Evolutionary conservation across 2,888 invertebrate species (phyloP), one percentile per base, ranked within the genome.

Genomic region (Tuberolachnus salignus): DNA sequence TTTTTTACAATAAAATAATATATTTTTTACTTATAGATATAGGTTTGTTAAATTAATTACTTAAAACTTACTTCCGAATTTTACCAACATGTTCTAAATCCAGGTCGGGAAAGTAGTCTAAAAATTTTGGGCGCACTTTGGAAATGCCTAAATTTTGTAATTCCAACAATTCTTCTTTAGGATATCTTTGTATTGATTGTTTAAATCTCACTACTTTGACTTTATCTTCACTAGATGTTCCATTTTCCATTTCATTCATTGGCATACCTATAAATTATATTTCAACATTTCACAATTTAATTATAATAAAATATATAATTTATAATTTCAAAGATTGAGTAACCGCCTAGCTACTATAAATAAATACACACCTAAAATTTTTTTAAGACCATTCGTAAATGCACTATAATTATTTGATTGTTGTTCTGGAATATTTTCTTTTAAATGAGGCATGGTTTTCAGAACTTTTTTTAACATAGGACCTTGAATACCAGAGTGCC

Each of bases 81-180:
- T 78, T 78, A 53, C 63, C 21, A 14, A 59, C 46, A 61, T 57
- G 66, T 78, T 78, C 78, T 78, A 78, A n/a, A 78, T 78, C 78
- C 23, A 78, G 69, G 13, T 61, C 67, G 21, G 78, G 78, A n/a
- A 78, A 78, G 9, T 69, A 69, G 59, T 78, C 78, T 69, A 78
- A 69, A 78, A 78, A 78, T 69, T 78, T 78, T 59, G 78, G 78
- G 19, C 78, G 78, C 49, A 78, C n/a, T 57, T 78, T 78, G n/a
- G 78, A 78, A 78, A 67, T 69, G 49, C 78, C 19, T n/a, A 78
- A 61, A 10, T 59, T 69, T 78, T 78, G 67, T 49, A 78, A 78
- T 34, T 78, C 78, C 42, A 78, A 69, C 42, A 78, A 61, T 42
- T 49, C 78, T 51, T 69, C 67, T 78, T 78, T 78, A 23, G 78